Percentiles rank a stretch among this genome's conserved stretches.
phyloP scores from a whole-genome alignment of 2,888 invertebrate genomes.

The Drosophila crucigera region DNA sequence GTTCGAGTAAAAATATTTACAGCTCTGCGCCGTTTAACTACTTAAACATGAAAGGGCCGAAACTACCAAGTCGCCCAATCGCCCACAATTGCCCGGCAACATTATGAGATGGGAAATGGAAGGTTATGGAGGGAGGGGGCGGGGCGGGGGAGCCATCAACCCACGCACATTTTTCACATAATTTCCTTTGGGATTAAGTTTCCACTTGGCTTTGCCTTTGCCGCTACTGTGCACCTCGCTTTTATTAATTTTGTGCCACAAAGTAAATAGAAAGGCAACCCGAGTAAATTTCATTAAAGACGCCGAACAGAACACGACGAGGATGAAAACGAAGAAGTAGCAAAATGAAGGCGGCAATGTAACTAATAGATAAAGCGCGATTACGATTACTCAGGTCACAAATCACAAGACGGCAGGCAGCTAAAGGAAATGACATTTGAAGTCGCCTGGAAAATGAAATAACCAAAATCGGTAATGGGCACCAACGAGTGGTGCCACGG shows the following conservation, averaged over 20 bases:
- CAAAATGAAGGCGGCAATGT: slow-evolving; percentile 52
- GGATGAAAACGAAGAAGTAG: slow-evolving; percentile 6
- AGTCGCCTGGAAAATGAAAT: slow-evolving; percentile 70
- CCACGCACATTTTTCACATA: slow-evolving; percentile 78
- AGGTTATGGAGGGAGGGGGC: background rate
- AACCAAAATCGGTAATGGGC: slow-evolving; percentile 66
- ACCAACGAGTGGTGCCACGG: slow-evolving; percentile 30
- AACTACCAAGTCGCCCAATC: slow-evolving; percentile 15
- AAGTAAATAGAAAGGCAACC: slow-evolving; percentile 71
- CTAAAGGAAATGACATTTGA: slow-evolving; percentile 72
- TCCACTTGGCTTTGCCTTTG: slow-evolving; percentile 64
- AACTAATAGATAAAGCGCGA: slow-evolving; percentile 75
- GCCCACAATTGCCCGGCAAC: slow-evolving; percentile 8
- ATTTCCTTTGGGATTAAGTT: slow-evolving; percentile 78
- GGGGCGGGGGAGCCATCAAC: background rate
- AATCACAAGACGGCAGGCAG: slow-evolving; percentile 51
- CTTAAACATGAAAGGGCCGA: slow-evolving; percentile 36
- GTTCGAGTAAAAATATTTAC: slow-evolving; percentile 59
- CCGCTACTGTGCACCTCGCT: slow-evolving; percentile 48
- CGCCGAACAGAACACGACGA: slow-evolving; percentile 28
- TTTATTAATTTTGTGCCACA: slow-evolving; percentile 74
- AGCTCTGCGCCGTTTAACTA: slow-evolving; percentile 60
- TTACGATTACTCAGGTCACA: slow-evolving; percentile 70
- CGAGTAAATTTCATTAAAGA: slow-evolving; percentile 76
- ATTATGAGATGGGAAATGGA: slow-evolving; percentile 5